phyloP scores from a whole-genome alignment of 1,140 invertebrate species.

The Drosophila navojoa region DNA sequence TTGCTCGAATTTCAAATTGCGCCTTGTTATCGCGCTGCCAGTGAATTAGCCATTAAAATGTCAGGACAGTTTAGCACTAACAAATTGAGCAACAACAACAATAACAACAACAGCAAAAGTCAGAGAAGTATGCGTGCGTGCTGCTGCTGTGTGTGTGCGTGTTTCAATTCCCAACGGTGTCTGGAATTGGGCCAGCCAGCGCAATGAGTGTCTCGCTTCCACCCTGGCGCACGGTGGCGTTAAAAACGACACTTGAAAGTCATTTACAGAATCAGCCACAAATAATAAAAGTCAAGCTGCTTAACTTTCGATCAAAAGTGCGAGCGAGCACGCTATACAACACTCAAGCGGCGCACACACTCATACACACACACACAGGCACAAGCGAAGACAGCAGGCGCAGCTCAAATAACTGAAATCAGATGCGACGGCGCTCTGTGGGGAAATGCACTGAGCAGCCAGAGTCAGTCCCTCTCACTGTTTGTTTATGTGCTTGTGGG shows the following conservation, averaged over 20 bases:
- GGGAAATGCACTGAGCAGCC: constrained; percentile 54
- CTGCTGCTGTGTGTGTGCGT: background rate
- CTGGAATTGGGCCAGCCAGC: constrained; percentile 30
- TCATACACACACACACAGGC: constrained; percentile 18
- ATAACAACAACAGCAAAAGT: constrained; percentile 17
- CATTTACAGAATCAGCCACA: constrained; percentile 77
- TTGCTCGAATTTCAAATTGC: constrained; percentile 64
- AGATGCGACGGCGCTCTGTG: constrained; percentile 63
- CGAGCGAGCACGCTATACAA: constrained; percentile 23
- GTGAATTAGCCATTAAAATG: constrained; percentile 54
- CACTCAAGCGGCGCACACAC: background rate
- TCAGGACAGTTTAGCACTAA: constrained; percentile 50
- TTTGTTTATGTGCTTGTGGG: constrained; percentile 18
- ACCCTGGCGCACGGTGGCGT: constrained; percentile 48
- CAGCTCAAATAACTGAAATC: constrained; percentile 74
- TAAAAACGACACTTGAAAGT: constrained; percentile 64
- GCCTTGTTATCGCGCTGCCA: constrained; percentile 33
- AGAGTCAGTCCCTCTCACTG: background rate
- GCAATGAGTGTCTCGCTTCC: constrained; percentile 16
- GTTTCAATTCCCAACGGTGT: constrained; percentile 26
- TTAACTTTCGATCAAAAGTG: constrained; percentile 50
- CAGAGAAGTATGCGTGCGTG: background rate
- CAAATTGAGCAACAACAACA: constrained; percentile 45
- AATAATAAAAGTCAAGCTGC: constrained; percentile 81
- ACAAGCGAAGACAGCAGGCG: constrained; percentile 23